phyloP scores from a whole-genome alignment of 2,113 vertebrate genomes.

The Puma concolor region DNA sequence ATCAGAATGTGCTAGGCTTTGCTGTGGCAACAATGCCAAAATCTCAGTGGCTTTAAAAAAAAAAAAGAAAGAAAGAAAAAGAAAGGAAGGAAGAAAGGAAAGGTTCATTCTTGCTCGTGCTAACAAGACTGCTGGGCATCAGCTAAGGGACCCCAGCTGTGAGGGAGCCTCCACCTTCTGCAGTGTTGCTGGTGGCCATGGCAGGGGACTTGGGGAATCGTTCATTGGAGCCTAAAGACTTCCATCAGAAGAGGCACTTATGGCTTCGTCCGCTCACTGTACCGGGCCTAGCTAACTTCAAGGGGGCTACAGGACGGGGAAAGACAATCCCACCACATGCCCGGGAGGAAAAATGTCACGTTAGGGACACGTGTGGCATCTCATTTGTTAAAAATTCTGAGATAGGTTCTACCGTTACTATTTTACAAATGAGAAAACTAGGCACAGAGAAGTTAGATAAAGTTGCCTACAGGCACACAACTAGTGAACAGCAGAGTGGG shows the following conservation, averaged over 20 bases:
- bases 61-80: background rate
- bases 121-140: background rate
- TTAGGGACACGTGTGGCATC: accelerated
- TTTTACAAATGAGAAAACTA: background rate
- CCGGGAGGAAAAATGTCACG: background rate
- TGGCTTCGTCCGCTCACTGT: background rate
- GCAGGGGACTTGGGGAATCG: background rate
- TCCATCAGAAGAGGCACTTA: background rate
- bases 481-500: background rate
- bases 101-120: background rate
- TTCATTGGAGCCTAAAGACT: background rate
- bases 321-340: background rate
- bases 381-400: background rate
- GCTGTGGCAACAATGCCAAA: background rate
- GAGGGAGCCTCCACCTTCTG: too few species aligned
- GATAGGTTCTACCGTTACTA: background rate
- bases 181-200: background rate
- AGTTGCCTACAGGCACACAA: background rate
- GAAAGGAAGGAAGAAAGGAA: background rate
- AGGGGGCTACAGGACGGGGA: background rate
- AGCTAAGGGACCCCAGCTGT: background rate
- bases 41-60: background rate
- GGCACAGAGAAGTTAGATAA: background rate
- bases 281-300: background rate
- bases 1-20: background rate